Percentiles rank a stretch among this genome's conserved stretches.
Evolutionary conservation across 2,113 vertebrate genomes (phyloP).

Genomic region (Tachysurus vachellii): DNA sequence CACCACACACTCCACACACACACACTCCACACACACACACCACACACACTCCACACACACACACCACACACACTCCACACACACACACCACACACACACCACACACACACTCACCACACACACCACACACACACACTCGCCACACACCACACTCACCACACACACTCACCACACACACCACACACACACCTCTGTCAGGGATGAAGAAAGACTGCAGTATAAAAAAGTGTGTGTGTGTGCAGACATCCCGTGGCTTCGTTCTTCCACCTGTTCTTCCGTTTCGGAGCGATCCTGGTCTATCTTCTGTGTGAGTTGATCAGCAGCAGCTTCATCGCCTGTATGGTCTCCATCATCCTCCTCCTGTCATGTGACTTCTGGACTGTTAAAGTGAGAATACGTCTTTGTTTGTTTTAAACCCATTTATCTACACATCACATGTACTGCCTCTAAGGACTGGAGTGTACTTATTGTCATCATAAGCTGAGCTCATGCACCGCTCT

Average conservation of each 20-base stretch:
- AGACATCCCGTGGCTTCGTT: background rate
- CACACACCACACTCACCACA: no score
- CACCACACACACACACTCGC: no score
- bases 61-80: no score
- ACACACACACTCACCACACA: no score
- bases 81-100: no score
- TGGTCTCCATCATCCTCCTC: slow-evolving; percentile 12
- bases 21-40: no score
- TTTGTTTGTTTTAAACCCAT: no score
- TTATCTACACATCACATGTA: background rate
- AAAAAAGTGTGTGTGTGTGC: background rate
- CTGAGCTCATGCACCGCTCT: background rate
- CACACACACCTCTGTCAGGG: no score
- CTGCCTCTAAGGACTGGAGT: background rate
- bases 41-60: no score
- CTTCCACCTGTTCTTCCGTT: slow-evolving; percentile 13
- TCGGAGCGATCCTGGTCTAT: background rate
- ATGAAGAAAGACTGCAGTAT: no score
- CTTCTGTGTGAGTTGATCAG: background rate
- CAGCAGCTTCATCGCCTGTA: slow-evolving; percentile 18
- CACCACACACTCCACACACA: no score
- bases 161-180: no score
- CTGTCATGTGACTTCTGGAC: slow-evolving; percentile 16
- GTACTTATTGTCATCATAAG: background rate
- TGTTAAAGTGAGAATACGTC: background rate